A percentile compares a stretch with the other conserved stretches of the same genome.
Evolutionary conservation across 2,888 invertebrate species (phyloP).

Genomic region (Hyalella azteca): DNA sequence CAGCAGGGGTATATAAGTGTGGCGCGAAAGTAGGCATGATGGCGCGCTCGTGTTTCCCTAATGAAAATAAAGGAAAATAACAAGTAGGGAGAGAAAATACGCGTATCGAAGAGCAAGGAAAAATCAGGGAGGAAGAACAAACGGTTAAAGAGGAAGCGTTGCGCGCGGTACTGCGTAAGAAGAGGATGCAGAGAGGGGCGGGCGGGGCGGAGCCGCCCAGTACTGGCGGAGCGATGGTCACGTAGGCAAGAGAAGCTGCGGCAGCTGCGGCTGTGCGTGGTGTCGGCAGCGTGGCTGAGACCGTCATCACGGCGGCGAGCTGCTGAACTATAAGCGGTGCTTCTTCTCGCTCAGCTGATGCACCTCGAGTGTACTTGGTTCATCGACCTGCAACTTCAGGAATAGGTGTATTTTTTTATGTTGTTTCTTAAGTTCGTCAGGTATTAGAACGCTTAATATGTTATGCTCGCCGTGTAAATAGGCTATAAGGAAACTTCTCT

Average conservation of each 20-base stretch:
- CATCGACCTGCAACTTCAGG: too few relatives aligned
- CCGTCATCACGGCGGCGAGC: neutral
- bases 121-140: constrained; percentile 15
- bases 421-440: too few relatives aligned
- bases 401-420: too few relatives aligned
- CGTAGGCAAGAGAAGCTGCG: constrained; percentile 5
- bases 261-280: constrained; percentile 17
- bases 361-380: too few relatives aligned
- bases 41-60: neutral
- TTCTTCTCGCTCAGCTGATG: too few relatives aligned
- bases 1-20: too few relatives aligned
- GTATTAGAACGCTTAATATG: too few relatives aligned
- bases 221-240: neutral
- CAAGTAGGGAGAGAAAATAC: neutral
- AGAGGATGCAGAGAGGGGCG: constrained; percentile 8
- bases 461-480: too few relatives aligned
- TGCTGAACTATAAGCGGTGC: too few relatives aligned
- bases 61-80: neutral
- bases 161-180: constrained; percentile 21
- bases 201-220: neutral
- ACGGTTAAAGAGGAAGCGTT: constrained; percentile 23
- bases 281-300: neutral
- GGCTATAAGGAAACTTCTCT: too few relatives aligned
- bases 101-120: constrained; percentile 17
- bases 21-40: neutral